These are phyloP conservation scores for Clytia hemisphaerica DNA, from an alignment of 30 jellyfish, hydroid and myxozoan genomes.

Conservation along the genomic window DNA sequence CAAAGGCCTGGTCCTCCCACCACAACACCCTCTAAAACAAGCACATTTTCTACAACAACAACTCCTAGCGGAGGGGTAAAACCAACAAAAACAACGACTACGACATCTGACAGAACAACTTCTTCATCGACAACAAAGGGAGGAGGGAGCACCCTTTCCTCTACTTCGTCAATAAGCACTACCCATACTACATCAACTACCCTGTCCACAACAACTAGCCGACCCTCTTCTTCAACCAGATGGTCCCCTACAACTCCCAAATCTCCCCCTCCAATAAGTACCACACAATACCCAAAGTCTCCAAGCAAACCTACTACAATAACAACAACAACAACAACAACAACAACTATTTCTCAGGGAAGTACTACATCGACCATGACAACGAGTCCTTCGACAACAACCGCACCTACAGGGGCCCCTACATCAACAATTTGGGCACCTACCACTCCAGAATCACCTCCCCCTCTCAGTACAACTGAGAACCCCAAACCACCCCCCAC, in stretches of 20 bases:
- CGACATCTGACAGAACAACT: too few species aligned
- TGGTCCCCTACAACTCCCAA: conserved; percentile 1
- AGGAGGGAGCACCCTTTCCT: too few species aligned
- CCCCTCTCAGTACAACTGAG: background rate
- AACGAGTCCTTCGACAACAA: conserved; percentile 1
- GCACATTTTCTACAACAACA: too few species aligned
- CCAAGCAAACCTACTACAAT: background rate
- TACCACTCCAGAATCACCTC: conserved; percentile 23
- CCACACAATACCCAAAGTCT: background rate
- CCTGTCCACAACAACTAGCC: too few species aligned
- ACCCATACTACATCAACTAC: too few species aligned
- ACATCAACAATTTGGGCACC: conserved; percentile 2
- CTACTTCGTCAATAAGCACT: too few species aligned
- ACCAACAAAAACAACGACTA: too few species aligned
- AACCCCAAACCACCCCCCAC: conserved; percentile 30
- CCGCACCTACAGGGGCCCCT: background rate
- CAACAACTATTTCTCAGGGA: background rate
- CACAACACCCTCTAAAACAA: too few species aligned
- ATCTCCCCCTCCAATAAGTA: conserved; percentile 1
- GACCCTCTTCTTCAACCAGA: background rate
- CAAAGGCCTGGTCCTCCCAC: too few species aligned
- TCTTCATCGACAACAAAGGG: too few species aligned
- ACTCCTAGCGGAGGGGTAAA: too few species aligned
- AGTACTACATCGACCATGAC: background rate
- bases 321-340: conserved; percentile 16